phyloP scores from a whole-genome alignment of 2,113 vertebrate genomes.

The Microtus richardsoni region DNA sequence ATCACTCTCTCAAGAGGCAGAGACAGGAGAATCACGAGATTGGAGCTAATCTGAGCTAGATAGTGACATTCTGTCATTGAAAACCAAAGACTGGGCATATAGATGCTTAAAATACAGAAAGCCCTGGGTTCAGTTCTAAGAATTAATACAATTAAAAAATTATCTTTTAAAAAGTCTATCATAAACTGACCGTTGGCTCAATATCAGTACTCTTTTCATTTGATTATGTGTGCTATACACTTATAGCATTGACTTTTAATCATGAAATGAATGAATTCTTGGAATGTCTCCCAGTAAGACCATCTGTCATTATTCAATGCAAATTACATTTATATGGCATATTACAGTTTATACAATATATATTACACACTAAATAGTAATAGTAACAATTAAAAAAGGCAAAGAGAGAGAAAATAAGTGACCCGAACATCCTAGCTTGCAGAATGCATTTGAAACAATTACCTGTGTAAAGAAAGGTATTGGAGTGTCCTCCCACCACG shows the following conservation, averaged over 20 bases:
- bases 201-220: background rate
- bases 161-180: background rate
- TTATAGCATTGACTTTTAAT: background rate
- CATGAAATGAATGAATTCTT: slow-evolving; percentile 32
- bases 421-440: accelerated
- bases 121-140: background rate
- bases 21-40: background rate
- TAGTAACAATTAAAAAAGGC: background rate
- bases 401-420: background rate
- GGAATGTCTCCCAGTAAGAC: background rate
- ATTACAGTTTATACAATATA: background rate
- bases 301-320: background rate
- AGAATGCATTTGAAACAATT: slow-evolving; percentile 8
- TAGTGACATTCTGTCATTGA: background rate
- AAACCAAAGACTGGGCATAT: background rate
- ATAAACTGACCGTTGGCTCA: background rate
- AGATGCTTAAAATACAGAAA: background rate
- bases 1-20: background rate
- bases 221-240: background rate
- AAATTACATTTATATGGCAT: background rate
- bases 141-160: background rate
- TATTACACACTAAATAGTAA: background rate
- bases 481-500: slow-evolving; percentile 95
- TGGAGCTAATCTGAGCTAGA: background rate
- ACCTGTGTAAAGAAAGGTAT: slow-evolving; percentile 98